phyloP scores from a whole-genome alignment of 2,888 invertebrate genomes.

The Timema podura region DNA sequence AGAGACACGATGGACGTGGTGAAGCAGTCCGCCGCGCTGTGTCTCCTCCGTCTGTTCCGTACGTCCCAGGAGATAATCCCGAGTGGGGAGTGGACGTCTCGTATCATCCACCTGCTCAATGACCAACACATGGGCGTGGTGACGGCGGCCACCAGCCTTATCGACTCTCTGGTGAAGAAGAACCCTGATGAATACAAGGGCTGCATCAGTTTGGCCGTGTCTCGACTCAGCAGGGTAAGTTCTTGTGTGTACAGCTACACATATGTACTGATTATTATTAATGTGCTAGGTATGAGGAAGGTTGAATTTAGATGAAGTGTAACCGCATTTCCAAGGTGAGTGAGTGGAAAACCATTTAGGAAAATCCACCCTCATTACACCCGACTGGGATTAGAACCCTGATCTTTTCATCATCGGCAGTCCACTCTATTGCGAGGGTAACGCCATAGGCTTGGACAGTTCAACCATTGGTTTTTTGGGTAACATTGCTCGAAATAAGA shows the following conservation, averaged over 20 bases:
- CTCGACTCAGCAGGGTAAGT: constrained; percentile 82
- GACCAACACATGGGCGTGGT: constrained; percentile 99
- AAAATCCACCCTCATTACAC: too few species aligned
- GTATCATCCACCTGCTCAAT: constrained; percentile 96
- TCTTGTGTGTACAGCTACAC: background rate
- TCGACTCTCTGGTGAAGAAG: constrained; percentile 96
- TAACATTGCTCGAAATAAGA: too few species aligned
- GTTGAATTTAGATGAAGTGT: too few species aligned
- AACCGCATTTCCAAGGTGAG: too few species aligned
- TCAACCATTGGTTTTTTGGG: too few species aligned
- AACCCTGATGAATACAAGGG: constrained; percentile 99
- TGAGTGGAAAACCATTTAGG: too few species aligned
- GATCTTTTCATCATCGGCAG: too few species aligned
- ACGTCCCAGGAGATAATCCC: constrained; percentile 95
- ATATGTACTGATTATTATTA: too few species aligned
- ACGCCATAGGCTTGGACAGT: too few species aligned
- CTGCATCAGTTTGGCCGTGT: constrained; percentile 96
- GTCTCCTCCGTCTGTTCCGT: constrained; percentile 87
- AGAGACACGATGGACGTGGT: constrained; percentile 99
- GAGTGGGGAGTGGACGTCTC: constrained; percentile 97
- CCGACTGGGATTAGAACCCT: too few species aligned
- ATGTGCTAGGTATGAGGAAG: too few species aligned
- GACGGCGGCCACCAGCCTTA: constrained; percentile 95
- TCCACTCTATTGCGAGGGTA: too few species aligned
- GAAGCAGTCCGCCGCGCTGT: constrained; percentile 97